Evolutionary conservation across 2,113 vertebrate genomes (phyloP).

Genomic region (Taurulus bubalis): DNA sequence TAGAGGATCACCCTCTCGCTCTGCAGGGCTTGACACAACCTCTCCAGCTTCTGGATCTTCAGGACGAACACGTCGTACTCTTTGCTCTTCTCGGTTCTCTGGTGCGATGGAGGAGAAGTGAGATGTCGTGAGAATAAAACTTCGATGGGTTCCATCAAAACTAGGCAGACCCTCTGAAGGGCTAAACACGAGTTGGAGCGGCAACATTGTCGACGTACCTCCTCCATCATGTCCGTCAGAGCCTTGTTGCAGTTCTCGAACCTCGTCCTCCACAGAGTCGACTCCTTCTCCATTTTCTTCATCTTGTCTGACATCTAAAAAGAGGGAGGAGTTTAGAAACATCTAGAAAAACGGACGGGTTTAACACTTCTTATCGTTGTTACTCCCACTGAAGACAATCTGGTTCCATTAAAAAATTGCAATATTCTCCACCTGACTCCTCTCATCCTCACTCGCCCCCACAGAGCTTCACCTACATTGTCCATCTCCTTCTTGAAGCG

Average conservation of each 20-base stretch:
- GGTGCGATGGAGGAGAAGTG: background rate
- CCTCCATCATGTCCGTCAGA: conserved; percentile 93
- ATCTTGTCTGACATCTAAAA: conserved; percentile 96
- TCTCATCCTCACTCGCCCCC: background rate
- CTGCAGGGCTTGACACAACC: conserved; percentile 92
- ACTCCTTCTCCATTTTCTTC: conserved; percentile 96
- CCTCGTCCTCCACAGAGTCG: conserved; percentile 91
- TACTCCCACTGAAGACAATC: background rate
- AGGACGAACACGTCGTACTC: conserved; percentile 92
- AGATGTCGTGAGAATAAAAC: background rate
- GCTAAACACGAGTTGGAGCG: background rate
- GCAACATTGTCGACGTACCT: conserved; percentile 79
- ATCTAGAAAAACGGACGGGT: background rate
- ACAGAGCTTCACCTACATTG: conserved; percentile 82
- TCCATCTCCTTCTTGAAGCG: conserved; percentile 98
- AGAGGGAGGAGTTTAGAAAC: background rate
- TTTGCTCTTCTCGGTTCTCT: conserved; percentile 83
- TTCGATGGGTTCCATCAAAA: background rate
- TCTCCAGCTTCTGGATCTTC: conserved; percentile 95
- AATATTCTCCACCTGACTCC: background rate
- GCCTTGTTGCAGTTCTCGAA: conserved; percentile 98
- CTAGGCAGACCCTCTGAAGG: background rate
- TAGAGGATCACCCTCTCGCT: conserved; percentile 93
- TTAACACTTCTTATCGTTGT: background rate
- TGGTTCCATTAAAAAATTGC: too few relatives aligned